Conservation (phyloP, 2,797 vertebrate species). For the Pelobates cultripes region DNA sequence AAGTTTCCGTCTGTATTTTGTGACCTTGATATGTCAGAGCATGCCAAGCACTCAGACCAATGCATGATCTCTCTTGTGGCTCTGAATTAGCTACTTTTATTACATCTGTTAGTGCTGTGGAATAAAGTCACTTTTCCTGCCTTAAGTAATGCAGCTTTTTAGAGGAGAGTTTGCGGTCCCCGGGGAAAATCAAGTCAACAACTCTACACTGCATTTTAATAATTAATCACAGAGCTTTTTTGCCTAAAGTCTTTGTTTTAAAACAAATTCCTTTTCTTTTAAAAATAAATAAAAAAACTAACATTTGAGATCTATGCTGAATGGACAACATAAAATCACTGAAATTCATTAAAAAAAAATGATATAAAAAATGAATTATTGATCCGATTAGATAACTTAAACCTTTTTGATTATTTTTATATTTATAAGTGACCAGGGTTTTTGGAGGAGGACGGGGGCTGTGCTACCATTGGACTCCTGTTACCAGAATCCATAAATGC, state of each 20-base stretch:
- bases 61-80: neutral
- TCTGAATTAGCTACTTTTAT: slow-evolving; percentile 24
- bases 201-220: slow-evolving; percentile 56
- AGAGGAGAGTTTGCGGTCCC: slow-evolving; percentile 41
- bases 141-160: slow-evolving; percentile 56
- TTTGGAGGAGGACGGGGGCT: too few relatives aligned
- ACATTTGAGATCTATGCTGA: neutral
- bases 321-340: too few relatives aligned
- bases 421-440: too few relatives aligned
- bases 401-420: too few relatives aligned
- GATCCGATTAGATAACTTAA: too few relatives aligned
- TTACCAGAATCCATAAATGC: too few relatives aligned
- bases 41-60: neutral
- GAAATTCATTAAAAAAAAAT: too few relatives aligned
- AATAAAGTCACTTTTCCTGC: slow-evolving; percentile 56
- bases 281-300: slow-evolving; percentile 9
- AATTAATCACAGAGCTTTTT: slow-evolving; percentile 59
- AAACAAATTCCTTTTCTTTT: slow-evolving; percentile 62
- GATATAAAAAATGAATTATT: too few relatives aligned
- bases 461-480: too few relatives aligned
- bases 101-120: slow-evolving; percentile 16
- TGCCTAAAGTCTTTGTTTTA: slow-evolving; percentile 61
- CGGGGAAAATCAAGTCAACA: slow-evolving; percentile 45
- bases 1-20: neutral
- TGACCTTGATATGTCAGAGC: slow-evolving; percentile 40